Evolutionary conservation across 2,888 invertebrate species (phyloP).

Genomic region (Ceriagrion tenellum): DNA sequence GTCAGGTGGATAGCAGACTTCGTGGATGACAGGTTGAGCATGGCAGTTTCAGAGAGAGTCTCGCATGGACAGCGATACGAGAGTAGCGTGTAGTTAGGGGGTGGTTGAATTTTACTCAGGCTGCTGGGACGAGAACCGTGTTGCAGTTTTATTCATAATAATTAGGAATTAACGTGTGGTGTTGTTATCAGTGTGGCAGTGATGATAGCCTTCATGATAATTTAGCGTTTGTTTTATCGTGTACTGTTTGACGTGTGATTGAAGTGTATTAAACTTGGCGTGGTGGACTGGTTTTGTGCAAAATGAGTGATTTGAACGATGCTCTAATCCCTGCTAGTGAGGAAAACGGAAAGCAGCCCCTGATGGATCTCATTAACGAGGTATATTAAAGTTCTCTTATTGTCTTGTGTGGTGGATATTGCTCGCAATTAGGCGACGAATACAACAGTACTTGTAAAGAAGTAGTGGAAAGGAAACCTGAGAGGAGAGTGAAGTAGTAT

Average conservation of each 20-base stretch:
- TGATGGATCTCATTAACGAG: slow-evolving; percentile 29
- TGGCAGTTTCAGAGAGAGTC: background rate
- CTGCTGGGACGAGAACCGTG: background rate
- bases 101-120: background rate
- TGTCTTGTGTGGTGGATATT: too few relatives aligned
- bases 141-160: background rate
- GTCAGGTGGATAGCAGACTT: background rate
- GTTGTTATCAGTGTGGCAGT: background rate
- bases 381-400: background rate
- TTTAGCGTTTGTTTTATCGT: background rate
- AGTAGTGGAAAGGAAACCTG: too few relatives aligned
- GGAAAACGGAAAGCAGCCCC: slow-evolving; percentile 2
- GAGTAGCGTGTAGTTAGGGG: background rate
- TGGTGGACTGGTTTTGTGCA: background rate
- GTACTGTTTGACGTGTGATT: background rate
- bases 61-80: background rate
- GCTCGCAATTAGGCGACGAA: too few relatives aligned
- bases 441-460: too few relatives aligned
- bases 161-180: background rate
- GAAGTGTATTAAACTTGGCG: background rate
- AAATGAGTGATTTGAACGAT: slow-evolving; percentile 33
- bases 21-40: background rate
- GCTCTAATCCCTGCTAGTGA: background rate
- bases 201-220: background rate
- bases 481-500: too few relatives aligned